phyloP scores from a whole-genome alignment of 2,113 vertebrate genomes.

The Laticauda laticaudata region DNA sequence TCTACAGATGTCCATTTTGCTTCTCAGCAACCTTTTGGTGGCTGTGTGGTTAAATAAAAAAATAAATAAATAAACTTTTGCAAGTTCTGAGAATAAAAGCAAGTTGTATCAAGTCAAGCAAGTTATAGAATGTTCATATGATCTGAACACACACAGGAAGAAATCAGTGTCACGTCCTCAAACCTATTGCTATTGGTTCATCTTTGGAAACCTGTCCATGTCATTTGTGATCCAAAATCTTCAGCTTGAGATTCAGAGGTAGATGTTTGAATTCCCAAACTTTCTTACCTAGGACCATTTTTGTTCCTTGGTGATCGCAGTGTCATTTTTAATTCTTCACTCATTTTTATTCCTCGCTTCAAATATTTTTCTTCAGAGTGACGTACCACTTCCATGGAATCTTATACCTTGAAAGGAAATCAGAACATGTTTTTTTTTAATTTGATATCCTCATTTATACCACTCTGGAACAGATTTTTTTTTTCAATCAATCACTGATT shows the following conservation, averaged over 20 bases:
- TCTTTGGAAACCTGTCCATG: background rate
- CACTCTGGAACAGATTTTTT: constrained; percentile 43
- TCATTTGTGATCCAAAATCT: background rate
- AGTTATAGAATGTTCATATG: background rate
- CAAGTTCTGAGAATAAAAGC: background rate
- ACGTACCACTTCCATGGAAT: background rate
- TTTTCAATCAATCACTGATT: constrained; percentile 46
- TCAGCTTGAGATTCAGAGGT: background rate
- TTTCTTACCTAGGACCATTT: background rate
- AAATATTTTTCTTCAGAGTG: background rate
- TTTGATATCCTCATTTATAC: constrained; percentile 41
- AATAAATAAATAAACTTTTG: background rate
- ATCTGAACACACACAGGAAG: background rate
- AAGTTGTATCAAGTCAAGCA: too few species aligned
- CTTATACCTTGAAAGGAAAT: constrained; percentile 35
- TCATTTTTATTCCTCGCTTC: background rate
- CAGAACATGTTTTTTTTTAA: constrained; percentile 10
- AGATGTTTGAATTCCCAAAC: background rate
- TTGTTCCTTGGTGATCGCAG: background rate
- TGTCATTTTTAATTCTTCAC: background rate
- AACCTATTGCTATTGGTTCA: background rate
- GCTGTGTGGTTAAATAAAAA: background rate
- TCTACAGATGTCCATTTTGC: background rate
- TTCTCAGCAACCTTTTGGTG: background rate
- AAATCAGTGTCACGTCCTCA: background rate